A percentile compares a stretch with the other conserved stretches of the same genome.
Conservation (phyloP, 2,113 vertebrate genomes). For the Ptilonorhynchus violaceus region DNA sequence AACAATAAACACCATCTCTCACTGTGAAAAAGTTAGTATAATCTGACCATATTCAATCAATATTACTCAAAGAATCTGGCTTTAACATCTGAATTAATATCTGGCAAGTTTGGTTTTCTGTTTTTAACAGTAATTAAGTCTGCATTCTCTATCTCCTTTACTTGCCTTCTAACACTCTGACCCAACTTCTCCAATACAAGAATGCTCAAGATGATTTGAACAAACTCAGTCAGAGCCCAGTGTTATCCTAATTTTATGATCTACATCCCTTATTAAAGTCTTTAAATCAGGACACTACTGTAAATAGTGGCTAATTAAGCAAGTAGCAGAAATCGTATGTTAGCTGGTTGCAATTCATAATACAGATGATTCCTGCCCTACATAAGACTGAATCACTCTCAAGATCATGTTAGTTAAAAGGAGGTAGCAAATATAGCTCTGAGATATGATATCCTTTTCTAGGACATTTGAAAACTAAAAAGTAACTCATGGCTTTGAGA, state of each 20-base stretch:
- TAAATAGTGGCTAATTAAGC: not conserved
- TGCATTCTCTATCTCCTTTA: not conserved
- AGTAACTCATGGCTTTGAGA: not conserved
- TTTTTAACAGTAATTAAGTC: not conserved
- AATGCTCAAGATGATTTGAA: not conserved
- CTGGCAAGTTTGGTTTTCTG: not conserved
- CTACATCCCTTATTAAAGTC: not conserved
- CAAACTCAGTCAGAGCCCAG: not conserved
- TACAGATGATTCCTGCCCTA: not conserved
- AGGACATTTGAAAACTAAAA: not conserved
- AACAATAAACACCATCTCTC: not conserved
- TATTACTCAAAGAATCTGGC: not conserved
- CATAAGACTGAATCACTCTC: not conserved
- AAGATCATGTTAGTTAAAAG: not conserved
- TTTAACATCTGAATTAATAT: not conserved
- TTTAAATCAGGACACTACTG: not conserved
- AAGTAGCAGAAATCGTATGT: not conserved
- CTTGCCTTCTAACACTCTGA: not conserved
- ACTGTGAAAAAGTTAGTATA: not conserved
- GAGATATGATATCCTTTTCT: not conserved
- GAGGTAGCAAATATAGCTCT: not conserved
- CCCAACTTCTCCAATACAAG: not conserved
- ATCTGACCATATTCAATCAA: not conserved
- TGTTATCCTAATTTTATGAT: not conserved
- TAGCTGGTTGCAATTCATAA: not conserved